phyloP scores from a whole-genome alignment of 2,888 invertebrate genomes.

The Agrilus mali region DNA sequence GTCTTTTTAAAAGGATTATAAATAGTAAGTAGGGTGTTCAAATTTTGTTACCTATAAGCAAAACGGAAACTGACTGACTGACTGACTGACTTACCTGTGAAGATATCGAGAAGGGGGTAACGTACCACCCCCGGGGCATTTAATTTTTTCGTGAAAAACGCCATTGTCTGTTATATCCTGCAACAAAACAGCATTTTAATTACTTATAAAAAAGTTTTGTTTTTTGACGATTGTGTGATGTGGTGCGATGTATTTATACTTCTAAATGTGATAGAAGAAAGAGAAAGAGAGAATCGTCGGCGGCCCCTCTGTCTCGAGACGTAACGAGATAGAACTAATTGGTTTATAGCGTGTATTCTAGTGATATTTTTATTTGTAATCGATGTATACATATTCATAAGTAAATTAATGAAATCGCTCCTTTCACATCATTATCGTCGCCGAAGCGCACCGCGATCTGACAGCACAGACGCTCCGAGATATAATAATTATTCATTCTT shows the following conservation, averaged over 20 bases:
- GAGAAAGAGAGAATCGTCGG: too few species aligned
- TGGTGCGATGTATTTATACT: too few species aligned
- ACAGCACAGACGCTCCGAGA: too few species aligned
- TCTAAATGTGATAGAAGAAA: too few species aligned
- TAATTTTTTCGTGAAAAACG: conserved; percentile 38
- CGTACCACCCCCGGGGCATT: conserved; percentile 38
- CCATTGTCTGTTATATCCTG: conserved; percentile 34
- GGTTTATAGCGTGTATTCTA: conserved; percentile 22
- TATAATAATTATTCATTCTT: too few species aligned
- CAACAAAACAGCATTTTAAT: conserved; percentile 19
- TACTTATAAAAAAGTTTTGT: too few species aligned
- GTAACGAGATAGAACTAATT: conserved; percentile 22
- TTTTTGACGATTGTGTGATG: too few species aligned
- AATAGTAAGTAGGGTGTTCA: too few species aligned
- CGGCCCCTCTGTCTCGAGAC: conserved; percentile 10
- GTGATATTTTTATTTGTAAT: conserved; percentile 23
- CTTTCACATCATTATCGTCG: conserved; percentile 11
- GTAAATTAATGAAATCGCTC: conserved; percentile 19
- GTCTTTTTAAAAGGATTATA: too few species aligned
- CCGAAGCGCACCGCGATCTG: conserved; percentile 2
- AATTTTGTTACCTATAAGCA: conserved; percentile 2
- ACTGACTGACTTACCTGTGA: conserved; percentile 36
- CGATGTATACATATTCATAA: conserved; percentile 22
- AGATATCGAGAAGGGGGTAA: conserved; percentile 33
- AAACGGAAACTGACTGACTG: conserved; percentile 4